Percentiles rank a stretch among this genome's conserved stretches.
These are phyloP conservation scores for Sebastes hopkinsi DNA, from an alignment of 2,797 vertebrate genomes.

Conservation along the genomic window DNA sequence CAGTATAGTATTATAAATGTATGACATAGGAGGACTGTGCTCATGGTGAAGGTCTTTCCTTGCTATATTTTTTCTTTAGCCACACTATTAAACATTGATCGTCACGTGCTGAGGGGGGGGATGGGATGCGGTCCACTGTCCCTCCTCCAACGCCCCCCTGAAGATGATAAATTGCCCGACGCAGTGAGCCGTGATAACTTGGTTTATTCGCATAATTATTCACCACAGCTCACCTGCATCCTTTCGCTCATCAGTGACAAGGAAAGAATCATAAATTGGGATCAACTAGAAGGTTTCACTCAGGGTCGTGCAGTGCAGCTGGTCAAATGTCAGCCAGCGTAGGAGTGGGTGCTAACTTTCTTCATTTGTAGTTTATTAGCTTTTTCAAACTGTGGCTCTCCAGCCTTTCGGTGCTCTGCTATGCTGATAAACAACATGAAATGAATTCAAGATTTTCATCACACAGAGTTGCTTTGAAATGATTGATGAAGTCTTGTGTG, in stretches of 20 bases:
- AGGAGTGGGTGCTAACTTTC: background rate
- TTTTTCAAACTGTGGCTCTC: background rate
- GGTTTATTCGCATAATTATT: constrained; percentile 40
- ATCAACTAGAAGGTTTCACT: background rate
- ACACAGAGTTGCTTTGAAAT: background rate
- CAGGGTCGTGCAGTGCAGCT: background rate
- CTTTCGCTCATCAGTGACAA: constrained; percentile 2
- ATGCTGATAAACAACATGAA: background rate
- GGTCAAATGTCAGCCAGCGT: background rate
- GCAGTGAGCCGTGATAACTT: constrained; percentile 9
- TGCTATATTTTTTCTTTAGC: background rate
- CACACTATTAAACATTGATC: constrained; percentile 38
- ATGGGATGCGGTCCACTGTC: constrained; percentile 12
- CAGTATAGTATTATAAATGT: background rate
- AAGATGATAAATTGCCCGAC: constrained; percentile 49
- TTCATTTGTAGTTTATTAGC: background rate
- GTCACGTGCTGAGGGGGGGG: constrained; percentile 25
- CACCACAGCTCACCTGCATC: constrained; percentile 26
- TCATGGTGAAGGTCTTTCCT: background rate
- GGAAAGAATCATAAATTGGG: constrained; percentile 8
- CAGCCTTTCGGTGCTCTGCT: background rate
- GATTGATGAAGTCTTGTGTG: background rate
- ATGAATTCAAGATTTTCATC: constrained; percentile 24
- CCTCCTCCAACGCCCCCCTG: background rate
- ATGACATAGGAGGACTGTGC: background rate